Base-by-base conservation (phyloP, 2,797 vertebrate species). In the Selene dorsalis region DNA sequence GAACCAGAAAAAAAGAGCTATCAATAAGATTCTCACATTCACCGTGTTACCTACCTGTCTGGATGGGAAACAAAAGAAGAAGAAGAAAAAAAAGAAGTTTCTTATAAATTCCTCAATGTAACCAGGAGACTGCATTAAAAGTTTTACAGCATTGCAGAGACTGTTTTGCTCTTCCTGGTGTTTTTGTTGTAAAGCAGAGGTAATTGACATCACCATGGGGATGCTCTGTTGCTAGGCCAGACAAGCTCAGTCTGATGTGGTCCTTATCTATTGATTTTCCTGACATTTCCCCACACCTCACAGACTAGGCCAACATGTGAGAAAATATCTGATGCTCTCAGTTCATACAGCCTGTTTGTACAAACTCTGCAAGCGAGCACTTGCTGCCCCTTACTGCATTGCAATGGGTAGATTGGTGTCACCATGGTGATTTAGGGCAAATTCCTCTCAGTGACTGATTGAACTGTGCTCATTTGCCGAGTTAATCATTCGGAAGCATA, bases 181-280 rank as follows among this genome's bases (percentile, higher is more conserved):
- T 89, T 91, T 89, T 93, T 90, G 88, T 91, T 93, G 91, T 93
- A 92, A 93, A 93, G 91, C 90, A 91, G 88, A 91, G 88, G 92
- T 93, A 93, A 94, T 94, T 93, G 93, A 94, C 93, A 94, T 94
- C 93, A 92, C 92, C 92, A 88, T 90, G 91, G 93, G 93, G 93
- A 94, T 93, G 91, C 89, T 90, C 91, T 92, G 92, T 93, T 93
- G 91, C 93, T 92, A 91, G 93, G 92, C 91, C 93, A 93, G 93
- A 94, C 93, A 91, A 93, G 92, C 90, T 88, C 77, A 67, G 93
- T 93, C 92, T 94, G 93, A 94, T 94, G 92, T 93, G 92, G 92
- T 94, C 92, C 93, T 94, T 94, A 93, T 93, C 92, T 93, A 94
- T 94, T 89, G 93, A 94, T 94, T 94, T 94, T 92, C 88, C 88